A percentile compares a stretch with the other conserved stretches of the same genome.
Conservation (phyloP, 2,113 vertebrate genomes). For the Ancistrus triradiatus region DNA sequence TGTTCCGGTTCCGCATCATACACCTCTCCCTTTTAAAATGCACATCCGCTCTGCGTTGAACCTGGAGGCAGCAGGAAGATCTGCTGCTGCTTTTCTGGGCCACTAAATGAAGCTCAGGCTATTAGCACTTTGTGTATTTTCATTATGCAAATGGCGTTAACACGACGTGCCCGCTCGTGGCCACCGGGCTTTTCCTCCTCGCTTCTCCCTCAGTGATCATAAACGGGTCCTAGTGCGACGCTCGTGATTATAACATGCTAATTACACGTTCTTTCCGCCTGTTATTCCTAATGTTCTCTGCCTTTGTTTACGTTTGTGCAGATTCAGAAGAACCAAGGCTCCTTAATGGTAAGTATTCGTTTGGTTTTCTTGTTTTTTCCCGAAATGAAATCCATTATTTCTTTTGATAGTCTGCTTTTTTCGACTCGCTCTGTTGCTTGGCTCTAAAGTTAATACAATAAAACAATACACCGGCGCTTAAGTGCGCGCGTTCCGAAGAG, state of each 20-base stretch:
- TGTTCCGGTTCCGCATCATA: no score
- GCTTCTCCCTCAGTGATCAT: conserved; percentile 99
- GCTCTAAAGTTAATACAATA: conserved; percentile 83
- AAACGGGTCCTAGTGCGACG: conserved; percentile 98
- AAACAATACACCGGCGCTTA: conserved; percentile 87
- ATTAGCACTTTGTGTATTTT: conserved; percentile 99
- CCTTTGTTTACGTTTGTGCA: conserved; percentile 69
- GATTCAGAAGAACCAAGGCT: conserved; percentile 99
- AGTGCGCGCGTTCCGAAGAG: conserved; percentile 90
- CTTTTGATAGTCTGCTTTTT: conserved; percentile 81
- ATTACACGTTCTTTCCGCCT: conserved; percentile 82
- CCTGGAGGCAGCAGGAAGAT: conserved; percentile 78
- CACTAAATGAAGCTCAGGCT: conserved; percentile 92
- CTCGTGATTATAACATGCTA: conserved; percentile 99
- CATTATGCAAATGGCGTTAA: conserved; percentile 99
- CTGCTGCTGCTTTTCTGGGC: conserved; percentile 82
- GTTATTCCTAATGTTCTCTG: conserved; percentile 47
- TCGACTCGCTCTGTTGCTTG: conserved; percentile 84
- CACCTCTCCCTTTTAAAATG: no score
- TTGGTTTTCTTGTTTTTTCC: conserved; percentile 37
- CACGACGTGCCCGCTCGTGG: conserved; percentile 94
- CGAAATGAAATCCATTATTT: conserved; percentile 67
- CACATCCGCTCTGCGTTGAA: conserved; percentile 80
- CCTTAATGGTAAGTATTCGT: conserved; percentile 96
- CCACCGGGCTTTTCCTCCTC: conserved; percentile 93